Evolutionary conservation across 2,797 vertebrate species (phyloP).

Genomic region (Pelochelys cantorii): DNA sequence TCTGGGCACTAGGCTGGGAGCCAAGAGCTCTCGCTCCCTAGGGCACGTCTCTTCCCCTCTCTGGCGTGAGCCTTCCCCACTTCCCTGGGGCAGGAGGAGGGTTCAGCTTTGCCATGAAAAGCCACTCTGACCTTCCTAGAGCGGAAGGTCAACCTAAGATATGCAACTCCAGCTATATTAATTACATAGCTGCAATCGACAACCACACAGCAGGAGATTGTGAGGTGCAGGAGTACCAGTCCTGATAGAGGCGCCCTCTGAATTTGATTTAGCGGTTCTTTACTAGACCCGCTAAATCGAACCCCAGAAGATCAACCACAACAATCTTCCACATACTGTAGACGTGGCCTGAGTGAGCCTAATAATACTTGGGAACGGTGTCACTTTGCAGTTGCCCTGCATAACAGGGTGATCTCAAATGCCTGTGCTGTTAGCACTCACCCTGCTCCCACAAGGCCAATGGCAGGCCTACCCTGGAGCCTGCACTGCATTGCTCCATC

Average conservation of each 20-base stretch:
- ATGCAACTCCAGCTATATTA: too few relatives aligned
- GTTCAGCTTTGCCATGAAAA: background rate
- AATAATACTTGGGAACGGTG: background rate
- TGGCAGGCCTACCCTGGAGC: background rate
- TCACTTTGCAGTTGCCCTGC: background rate
- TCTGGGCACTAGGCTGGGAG: accelerated
- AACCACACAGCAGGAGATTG: too few relatives aligned
- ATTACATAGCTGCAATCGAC: too few relatives aligned
- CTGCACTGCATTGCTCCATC: background rate
- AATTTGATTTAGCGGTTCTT: too few relatives aligned
- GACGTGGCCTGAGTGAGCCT: background rate
- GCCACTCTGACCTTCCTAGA: too few relatives aligned
- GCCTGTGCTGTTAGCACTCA: background rate
- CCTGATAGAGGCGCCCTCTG: too few relatives aligned
- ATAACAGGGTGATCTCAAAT: accelerated
- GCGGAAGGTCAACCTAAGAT: too few relatives aligned
- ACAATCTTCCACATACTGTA: too few relatives aligned
- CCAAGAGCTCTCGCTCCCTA: background rate
- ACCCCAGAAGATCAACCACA: too few relatives aligned
- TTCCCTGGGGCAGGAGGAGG: background rate
- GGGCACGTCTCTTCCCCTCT: too few relatives aligned
- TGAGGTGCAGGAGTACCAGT: too few relatives aligned
- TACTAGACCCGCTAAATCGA: too few relatives aligned
- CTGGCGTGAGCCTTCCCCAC: background rate
- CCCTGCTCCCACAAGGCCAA: background rate